phyloP scores from a whole-genome alignment of 2,113 vertebrate species.

The Bothrops jararaca region DNA sequence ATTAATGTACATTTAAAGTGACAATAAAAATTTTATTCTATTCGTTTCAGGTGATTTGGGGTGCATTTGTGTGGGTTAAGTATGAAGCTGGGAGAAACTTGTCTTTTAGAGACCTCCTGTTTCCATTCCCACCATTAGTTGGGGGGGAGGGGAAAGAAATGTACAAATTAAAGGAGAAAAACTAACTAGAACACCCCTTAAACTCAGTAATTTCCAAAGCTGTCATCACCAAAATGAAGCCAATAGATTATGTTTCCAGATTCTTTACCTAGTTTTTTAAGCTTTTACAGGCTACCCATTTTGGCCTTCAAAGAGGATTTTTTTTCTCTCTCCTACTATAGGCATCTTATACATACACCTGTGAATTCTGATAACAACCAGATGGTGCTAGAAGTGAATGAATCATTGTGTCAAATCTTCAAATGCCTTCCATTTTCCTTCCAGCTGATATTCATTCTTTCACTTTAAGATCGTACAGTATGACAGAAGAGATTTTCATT shows the following conservation, averaged over 20 bases:
- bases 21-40: too few relatives aligned
- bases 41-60: background rate
- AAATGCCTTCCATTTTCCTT: background rate
- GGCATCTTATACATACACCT: background rate
- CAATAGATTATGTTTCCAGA: too few relatives aligned
- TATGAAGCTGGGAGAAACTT: background rate
- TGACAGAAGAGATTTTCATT: background rate
- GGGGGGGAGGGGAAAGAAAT: background rate
- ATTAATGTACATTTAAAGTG: too few relatives aligned
- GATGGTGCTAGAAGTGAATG: background rate
- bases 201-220: background rate
- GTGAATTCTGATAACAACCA: background rate
- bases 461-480: background rate
- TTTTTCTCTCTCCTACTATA: background rate
- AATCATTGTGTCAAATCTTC: background rate
- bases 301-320: background rate
- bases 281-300: background rate
- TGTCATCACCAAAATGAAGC: background rate
- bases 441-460: background rate
- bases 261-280: background rate
- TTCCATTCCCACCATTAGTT: background rate
- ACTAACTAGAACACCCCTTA: background rate
- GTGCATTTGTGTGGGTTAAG: background rate
- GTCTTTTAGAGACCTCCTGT: background rate
- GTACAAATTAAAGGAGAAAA: background rate